Percentiles rank a stretch among this genome's conserved stretches.
Conservation (phyloP, 2,113 vertebrate species). For the Phyllopteryx taeniolatus region DNA sequence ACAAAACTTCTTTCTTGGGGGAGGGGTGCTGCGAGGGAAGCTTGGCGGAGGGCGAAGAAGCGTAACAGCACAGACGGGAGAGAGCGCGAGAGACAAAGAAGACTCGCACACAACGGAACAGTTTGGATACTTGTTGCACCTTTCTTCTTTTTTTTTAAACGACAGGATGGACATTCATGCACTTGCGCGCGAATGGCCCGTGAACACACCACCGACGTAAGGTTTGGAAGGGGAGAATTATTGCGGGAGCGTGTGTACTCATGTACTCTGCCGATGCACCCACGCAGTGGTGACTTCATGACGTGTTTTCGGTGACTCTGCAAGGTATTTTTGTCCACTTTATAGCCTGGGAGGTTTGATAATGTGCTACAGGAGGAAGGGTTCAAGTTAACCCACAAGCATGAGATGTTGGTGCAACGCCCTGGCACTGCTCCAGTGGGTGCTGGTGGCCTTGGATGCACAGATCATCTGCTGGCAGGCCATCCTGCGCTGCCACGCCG, state of each 20-base stretch:
- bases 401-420: slow-evolving; percentile 66
- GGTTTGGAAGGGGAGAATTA: background rate
- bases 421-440: slow-evolving; percentile 63
- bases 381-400: slow-evolving; percentile 48
- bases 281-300: slow-evolving; percentile 27
- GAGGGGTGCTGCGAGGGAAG: slow-evolving; percentile 66
- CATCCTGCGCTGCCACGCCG: slow-evolving; percentile 70
- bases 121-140: slow-evolving; percentile 25
- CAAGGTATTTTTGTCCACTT: background rate
- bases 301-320: slow-evolving; percentile 8
- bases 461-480: slow-evolving; percentile 76
- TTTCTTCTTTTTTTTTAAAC: background rate
- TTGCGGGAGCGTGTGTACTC: background rate
- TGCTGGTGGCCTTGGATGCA: slow-evolving; percentile 60
- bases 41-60: slow-evolving; percentile 72
- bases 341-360: background rate
- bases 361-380: slow-evolving; percentile 51
- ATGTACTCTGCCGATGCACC: slow-evolving; percentile 13
- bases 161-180: slow-evolving; percentile 24
- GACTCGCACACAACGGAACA: slow-evolving; percentile 41
- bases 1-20: slow-evolving; percentile 54
- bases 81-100: slow-evolving; percentile 65
- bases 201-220: background rate
- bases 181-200: background rate
- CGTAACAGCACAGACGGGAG: slow-evolving; percentile 56